phyloP scores from a whole-genome alignment of 2,113 vertebrate species.

The Charadrius vociferus region DNA sequence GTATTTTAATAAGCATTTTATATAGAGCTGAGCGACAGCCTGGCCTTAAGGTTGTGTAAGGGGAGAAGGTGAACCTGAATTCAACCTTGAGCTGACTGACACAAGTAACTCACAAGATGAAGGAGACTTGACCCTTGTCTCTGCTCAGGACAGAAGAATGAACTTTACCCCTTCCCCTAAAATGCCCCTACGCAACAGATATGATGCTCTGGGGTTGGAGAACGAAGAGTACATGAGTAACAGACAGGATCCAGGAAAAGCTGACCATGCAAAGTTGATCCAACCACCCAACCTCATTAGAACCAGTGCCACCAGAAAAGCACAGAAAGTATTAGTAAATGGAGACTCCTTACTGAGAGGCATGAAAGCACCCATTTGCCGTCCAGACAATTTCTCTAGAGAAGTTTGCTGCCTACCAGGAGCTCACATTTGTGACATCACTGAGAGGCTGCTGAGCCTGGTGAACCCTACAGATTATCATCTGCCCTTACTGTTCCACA shows the following conservation, averaged over 20 bases:
- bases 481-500: neutral
- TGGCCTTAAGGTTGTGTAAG: neutral
- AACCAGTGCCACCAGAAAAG: neutral
- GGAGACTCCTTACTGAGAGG: too few relatives aligned
- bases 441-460: neutral
- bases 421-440: neutral
- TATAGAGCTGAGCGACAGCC: neutral
- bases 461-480: neutral
- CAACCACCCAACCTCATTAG: neutral
- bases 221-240: neutral
- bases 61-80: neutral
- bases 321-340: too few relatives aligned
- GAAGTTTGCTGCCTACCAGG: neutral
- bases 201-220: neutral
- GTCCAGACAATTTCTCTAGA: too few relatives aligned
- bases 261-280: neutral
- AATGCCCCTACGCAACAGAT: neutral
- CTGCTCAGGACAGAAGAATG: neutral
- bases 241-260: neutral
- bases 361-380: too few relatives aligned
- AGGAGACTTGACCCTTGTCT: neutral
- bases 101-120: neutral
- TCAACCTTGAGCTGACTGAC: neutral
- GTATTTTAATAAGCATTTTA: neutral
- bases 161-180: neutral